Percentiles rank a stretch among this genome's conserved stretches.
phyloP scores from a whole-genome alignment of 1,140 invertebrate species.

The Frieseomelitta varia region DNA sequence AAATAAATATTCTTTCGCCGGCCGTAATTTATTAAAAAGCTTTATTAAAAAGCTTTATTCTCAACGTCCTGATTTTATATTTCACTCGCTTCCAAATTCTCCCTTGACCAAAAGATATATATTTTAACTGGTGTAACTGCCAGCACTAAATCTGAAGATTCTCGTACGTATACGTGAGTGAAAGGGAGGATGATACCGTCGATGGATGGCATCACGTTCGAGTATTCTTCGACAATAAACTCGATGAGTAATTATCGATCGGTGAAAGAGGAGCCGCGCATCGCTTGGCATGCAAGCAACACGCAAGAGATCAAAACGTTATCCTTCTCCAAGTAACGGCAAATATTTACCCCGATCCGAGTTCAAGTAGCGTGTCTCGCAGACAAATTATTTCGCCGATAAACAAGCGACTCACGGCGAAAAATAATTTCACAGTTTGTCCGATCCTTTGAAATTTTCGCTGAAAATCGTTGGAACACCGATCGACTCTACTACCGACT shows the following conservation, averaged over 20 bases:
- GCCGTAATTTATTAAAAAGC: no score
- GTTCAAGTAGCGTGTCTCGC: background rate
- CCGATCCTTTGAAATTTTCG: slow-evolving; percentile 8
- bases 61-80: no score
- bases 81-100: no score
- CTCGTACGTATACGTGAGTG: background rate
- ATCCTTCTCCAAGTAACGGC: no score
- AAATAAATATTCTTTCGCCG: no score
- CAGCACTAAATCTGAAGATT: background rate
- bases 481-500: no score
- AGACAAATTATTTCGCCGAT: slow-evolving; percentile 7
- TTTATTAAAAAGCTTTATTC: no score
- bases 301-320: background rate
- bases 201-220: no score
- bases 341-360: slow-evolving; percentile 19
- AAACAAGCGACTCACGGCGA: background rate
- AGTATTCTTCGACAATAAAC: background rate
- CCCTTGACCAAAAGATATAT: no score
- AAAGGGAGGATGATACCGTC: no score
- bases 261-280: background rate
- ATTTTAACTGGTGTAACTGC: background rate
- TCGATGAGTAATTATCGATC: slow-evolving; percentile 6
- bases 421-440: background rate
- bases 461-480: background rate
- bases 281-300: background rate